These are phyloP conservation scores for Pomatostomus ruficeps DNA, from an alignment of 2,113 vertebrate genomes.

Conservation along the genomic window DNA sequence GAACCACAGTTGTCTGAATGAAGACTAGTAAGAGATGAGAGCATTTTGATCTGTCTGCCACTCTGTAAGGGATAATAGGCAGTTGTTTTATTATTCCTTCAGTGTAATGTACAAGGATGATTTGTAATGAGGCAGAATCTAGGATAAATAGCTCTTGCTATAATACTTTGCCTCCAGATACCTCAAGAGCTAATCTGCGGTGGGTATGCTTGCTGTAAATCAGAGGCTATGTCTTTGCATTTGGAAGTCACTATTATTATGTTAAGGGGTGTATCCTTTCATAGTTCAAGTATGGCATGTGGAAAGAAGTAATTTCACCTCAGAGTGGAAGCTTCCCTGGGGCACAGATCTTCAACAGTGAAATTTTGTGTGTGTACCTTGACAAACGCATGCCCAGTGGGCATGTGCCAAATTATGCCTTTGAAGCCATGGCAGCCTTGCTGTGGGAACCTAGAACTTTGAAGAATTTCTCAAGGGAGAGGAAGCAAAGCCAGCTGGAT, in stretches of 20 bases:
- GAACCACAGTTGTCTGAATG: neutral
- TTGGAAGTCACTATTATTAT: slow-evolving; percentile 49
- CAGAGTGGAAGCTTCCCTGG: slow-evolving; percentile 42
- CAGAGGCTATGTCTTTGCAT: slow-evolving; percentile 23
- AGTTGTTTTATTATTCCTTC: slow-evolving; percentile 32
- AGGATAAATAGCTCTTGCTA: slow-evolving; percentile 13
- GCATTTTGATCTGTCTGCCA: neutral
- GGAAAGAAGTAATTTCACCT: slow-evolving; percentile 56
- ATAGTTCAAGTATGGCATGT: slow-evolving; percentile 34
- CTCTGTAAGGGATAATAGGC: neutral
- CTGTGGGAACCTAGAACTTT: slow-evolving; percentile 60
- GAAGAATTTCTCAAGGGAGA: slow-evolving; percentile 55
- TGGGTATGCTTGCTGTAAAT: slow-evolving; percentile 46
- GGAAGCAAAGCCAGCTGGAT: slow-evolving; percentile 56
- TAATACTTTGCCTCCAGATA: slow-evolving; percentile 36
- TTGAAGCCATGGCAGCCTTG: slow-evolving; percentile 47
- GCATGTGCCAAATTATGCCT: slow-evolving; percentile 47
- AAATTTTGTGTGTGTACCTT: slow-evolving; percentile 33
- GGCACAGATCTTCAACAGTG: slow-evolving; percentile 30
- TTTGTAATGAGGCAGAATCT: slow-evolving; percentile 38
- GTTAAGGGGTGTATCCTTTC: slow-evolving; percentile 41
- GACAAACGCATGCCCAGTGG: slow-evolving; percentile 41
- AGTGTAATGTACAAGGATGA: neutral
- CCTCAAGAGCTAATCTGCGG: slow-evolving; percentile 5
- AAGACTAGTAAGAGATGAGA: neutral